Evolutionary conservation across 2,797 vertebrate species (phyloP).

Genomic region (Pangasius krempfi): DNA sequence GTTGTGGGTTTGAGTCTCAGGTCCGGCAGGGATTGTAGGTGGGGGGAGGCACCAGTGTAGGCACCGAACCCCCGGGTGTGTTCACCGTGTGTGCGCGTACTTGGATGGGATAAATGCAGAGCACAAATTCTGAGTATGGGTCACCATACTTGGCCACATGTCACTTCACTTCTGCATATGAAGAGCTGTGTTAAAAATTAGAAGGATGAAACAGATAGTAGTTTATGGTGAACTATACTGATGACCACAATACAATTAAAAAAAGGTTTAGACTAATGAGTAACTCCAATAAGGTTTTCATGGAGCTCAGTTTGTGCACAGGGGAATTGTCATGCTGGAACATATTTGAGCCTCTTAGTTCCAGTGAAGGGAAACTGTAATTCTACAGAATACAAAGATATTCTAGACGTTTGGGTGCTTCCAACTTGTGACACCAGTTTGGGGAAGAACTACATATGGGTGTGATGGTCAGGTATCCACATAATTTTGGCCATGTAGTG

Average conservation of each 20-base stretch:
- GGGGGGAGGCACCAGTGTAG: too few species aligned
- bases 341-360: background rate
- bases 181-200: background rate
- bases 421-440: background rate
- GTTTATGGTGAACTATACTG: background rate
- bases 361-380: background rate
- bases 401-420: background rate
- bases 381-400: background rate
- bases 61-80: too few species aligned
- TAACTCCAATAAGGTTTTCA: background rate
- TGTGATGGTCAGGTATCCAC: background rate
- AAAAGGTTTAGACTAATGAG: background rate
- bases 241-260: background rate
- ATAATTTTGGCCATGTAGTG: background rate
- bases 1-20: too few species aligned
- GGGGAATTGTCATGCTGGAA: too few species aligned
- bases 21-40: too few species aligned
- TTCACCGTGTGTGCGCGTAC: too few species aligned
- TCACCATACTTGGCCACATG: too few species aligned
- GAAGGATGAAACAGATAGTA: background rate
- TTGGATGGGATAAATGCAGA: too few species aligned
- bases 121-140: too few species aligned
- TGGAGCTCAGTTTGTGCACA: too few species aligned
- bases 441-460: background rate
- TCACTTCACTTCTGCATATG: background rate